Base-by-base conservation (phyloP, 1,140 invertebrate species). In the Atopsyche davidsoni region DNA sequence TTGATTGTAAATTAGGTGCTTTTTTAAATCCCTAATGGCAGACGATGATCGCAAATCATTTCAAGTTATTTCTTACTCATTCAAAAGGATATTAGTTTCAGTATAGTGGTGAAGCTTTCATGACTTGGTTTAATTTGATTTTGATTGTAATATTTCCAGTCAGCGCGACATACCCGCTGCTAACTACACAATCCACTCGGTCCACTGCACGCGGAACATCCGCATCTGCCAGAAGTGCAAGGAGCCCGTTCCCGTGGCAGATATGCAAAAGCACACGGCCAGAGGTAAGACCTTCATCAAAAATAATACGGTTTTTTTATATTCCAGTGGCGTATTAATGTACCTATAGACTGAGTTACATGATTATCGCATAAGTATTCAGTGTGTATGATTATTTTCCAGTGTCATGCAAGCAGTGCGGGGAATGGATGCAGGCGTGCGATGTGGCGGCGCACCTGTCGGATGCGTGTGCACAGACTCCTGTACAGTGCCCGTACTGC, bases 401-500 rank as follows among this genome's bases (percentile, higher is more conserved):
- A 58, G 57, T 55, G 31, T 11, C 42, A 1, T 58, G 57, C 38
- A 28, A 40, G 7, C 48, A 49, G 44, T 77, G 76, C 62, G 49
- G 59, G 2, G 50, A 57, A 14, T 47, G 61, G 49, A 59, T 76
- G 25, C 69, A 75, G 44, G 67, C 67, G 36, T 61, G 59, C 18
- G 45, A 65, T 9, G 41, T 76, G 17, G 64, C 66, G 45, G 46
- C 62, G 3, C 75, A 78, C 59, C 40, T 46, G 11, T 36, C 52
- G 14, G 62, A 74, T 64, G 73, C 74, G 53, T 62, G 57, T 19
- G 24, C 52, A 7, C 24, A 55, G 11, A 55, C 51, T 10, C 32
- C 64, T n/a, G 57, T 77, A 21, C 58, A 69, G 2, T 82, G 80
- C 61, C 55, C 64, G 44, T 78, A 72, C 60, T 82, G 80, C 63